Evolutionary conservation across 64 coral and sea anemone genomes (phyloP).

Genomic region (Anthopleura sola): DNA sequence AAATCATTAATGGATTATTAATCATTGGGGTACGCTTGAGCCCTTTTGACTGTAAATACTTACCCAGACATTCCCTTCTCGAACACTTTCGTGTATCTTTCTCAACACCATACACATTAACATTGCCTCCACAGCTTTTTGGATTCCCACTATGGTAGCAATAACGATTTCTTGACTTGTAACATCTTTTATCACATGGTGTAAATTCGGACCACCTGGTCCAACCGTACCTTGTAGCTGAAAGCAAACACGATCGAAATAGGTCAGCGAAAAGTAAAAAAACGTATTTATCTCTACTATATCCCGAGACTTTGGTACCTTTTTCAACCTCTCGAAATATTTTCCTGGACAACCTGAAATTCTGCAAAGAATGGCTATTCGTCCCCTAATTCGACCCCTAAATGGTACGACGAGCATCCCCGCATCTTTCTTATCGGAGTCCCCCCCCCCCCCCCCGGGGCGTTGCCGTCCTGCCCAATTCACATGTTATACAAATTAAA

Average conservation of each 20-base stretch:
- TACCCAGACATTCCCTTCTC: constrained; percentile 44
- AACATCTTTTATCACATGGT: constrained; percentile 54
- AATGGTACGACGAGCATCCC: too few relatives aligned
- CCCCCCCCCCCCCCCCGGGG: too few relatives aligned
- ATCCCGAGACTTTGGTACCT: too few relatives aligned
- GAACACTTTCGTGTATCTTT: constrained; percentile 46
- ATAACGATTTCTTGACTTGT: constrained; percentile 63
- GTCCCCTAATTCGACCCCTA: too few relatives aligned
- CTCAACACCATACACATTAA: constrained; percentile 65
- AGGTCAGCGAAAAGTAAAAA: not conserved
- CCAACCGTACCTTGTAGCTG: constrained; percentile 60
- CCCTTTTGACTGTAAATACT: not conserved
- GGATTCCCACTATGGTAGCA: constrained; percentile 67
- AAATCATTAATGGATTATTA: too few relatives aligned
- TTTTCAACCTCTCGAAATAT: too few relatives aligned
- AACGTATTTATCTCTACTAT: not conserved
- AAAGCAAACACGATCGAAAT: not conserved
- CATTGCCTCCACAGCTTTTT: constrained; percentile 65
- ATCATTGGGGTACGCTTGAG: too few relatives aligned
- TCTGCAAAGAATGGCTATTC: too few relatives aligned
- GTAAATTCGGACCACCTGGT: constrained; percentile 64
- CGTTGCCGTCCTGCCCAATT: too few relatives aligned
- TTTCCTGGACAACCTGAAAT: too few relatives aligned
- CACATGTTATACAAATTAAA: too few relatives aligned
- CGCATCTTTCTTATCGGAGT: too few relatives aligned